Conservation (phyloP, 2,888 invertebrate species). For the Apodemia hepburni region DNA sequence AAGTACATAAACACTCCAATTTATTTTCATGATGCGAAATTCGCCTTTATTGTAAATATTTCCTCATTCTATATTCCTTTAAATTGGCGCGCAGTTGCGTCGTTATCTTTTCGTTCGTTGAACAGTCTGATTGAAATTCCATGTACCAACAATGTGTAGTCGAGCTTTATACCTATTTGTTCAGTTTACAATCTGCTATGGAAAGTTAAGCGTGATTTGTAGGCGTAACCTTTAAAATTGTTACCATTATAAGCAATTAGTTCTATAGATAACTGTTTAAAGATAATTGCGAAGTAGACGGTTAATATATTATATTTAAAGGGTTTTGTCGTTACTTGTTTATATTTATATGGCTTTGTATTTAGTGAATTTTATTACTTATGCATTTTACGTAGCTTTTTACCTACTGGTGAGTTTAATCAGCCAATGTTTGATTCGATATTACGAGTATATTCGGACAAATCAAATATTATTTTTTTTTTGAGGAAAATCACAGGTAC, state of each 20-base stretch:
- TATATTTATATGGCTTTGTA: neutral
- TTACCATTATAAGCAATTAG: conserved; percentile 63
- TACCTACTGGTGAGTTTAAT: too few relatives aligned
- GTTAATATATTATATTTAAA: neutral
- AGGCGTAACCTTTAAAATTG: conserved; percentile 55
- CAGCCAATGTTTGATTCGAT: too few relatives aligned
- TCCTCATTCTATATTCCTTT: conserved; percentile 19
- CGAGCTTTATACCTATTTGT: conserved; percentile 62
- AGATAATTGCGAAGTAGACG: conserved; percentile 24
- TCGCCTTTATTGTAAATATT: conserved; percentile 9
- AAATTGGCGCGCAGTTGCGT: conserved; percentile 28
- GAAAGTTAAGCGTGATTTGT: conserved; percentile 49
- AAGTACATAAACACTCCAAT: conserved; percentile 29
- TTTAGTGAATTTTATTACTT: neutral
- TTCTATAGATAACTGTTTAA: conserved; percentile 57
- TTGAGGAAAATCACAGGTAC: too few relatives aligned
- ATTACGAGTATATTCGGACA: too few relatives aligned
- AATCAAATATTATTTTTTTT: too few relatives aligned
- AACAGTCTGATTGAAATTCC: conserved; percentile 74
- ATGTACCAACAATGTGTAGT: conserved; percentile 72
- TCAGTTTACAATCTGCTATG: conserved; percentile 62
- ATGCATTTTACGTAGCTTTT: too few relatives aligned
- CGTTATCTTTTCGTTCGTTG: conserved; percentile 24
- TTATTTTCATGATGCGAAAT: conserved; percentile 14
- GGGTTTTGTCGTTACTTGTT: neutral